Base-by-base conservation (phyloP, 2,888 invertebrate genomes). In the Fabriciana adippe region DNA sequence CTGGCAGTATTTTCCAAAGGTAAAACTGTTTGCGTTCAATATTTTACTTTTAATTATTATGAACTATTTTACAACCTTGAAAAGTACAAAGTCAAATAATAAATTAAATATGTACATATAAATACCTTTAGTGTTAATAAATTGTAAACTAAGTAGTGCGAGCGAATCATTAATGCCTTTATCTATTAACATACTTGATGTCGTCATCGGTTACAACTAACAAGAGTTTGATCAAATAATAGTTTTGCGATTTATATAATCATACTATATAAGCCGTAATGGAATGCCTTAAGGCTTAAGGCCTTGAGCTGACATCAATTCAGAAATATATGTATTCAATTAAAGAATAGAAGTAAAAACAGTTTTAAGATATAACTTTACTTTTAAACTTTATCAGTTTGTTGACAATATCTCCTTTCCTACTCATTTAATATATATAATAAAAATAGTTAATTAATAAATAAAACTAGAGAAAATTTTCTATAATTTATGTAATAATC, bases 241-340 rank as follows among this genome's bases (percentile, higher is more conserved):
- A 81, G 80, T 78, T 80, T 81, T 82, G 83, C 82, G 86, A 84
- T 81, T 80, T 75, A 64, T 55, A 60, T 55, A 21, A 48, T 59
- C 5, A 3, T 48, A 13, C 16, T 59, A n/a, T 59, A 16, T 55
- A 13, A 2, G 47, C 45, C 18, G 21, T 59, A 26, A 47, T 48
- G 13, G 6, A 5, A 59, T 2, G 4, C n/a, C 45, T 47, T 57
- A 15, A 45, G 16, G 1, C 21, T 26, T 26, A 47, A 16, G 26
- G 1, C 26, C n/a, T 48, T 13, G 1, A 26, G 18, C 35, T 41
- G 35, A 41, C 8, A 41, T 41, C 35, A 47, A 57, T 18, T 47
- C 18, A 21, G n/a, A 16, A 41, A 3, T 45, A 47, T 1, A 21
- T 18, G 21, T 11, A n/a, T 47, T 6, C 1, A 2, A 56, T 15